Evolutionary conservation across 2,888 invertebrate species (phyloP), one percentile per base, ranked within the genome.

Genomic region (Rhaphigaster nebulosa): DNA sequence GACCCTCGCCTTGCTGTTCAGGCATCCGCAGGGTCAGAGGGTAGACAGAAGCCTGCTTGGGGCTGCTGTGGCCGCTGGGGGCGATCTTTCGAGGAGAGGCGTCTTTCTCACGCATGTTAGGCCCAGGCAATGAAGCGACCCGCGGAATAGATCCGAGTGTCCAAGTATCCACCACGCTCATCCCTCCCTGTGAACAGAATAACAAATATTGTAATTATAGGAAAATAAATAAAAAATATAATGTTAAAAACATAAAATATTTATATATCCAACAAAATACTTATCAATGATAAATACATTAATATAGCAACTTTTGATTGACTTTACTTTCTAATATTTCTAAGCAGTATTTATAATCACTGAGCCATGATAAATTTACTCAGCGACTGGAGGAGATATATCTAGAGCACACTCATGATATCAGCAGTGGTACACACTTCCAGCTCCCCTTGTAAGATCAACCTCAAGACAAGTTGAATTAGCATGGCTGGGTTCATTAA

Each of bases 31-130:
- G 95, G 90, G 95, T 94, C 93, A 96, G 94, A 89, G 96, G 96
- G 94, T 96, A 96, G 92, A 96, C 96, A 92, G 96, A 96, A 92
- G 96, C 96, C 94, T 96, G 96, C 94, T 96, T 96, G 91, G 96
- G 96, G 50, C 90, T 90, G 90, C 90, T 90, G 54, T 90, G 90
- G 54, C 90, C 90, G 90, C 90, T 90, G 18, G 90, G 90, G 38
- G 90, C 90, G 80, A 90, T 90, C 84, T 90, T 90, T 60, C 97
- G 96, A 94, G 97, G 98, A 94, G 97, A 97, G 94, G 97, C 97
- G 95, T 98, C 97, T 95, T 98, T 98, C 95, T 98, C 98, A 95
- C 98, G 96, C 96, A 97, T 96, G 94, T 95, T 96, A 92, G 90
- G 91, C 88, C 91, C 91, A 91, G 92, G 90, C 94, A 93, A 94